Percentiles rank a stretch among this genome's conserved stretches.
Evolutionary conservation across 2,797 vertebrate genomes (phyloP).

Genomic region (Poecilia picta): DNA sequence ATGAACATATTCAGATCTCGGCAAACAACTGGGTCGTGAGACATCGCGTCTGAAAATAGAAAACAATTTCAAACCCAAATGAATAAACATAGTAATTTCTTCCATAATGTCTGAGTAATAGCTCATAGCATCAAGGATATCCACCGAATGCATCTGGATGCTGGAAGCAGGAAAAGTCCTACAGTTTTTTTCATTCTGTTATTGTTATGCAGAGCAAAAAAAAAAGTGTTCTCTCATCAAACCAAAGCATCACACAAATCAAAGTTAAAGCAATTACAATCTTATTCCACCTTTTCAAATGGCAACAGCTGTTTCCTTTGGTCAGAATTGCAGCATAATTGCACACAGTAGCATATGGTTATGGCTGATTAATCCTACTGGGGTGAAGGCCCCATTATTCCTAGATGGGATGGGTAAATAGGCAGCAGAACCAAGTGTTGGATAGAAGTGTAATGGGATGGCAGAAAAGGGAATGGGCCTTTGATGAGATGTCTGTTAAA

Average conservation of each 20-base stretch:
- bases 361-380: slow-evolving; percentile 82
- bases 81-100: slow-evolving; percentile 58
- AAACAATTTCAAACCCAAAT: slow-evolving; percentile 55
- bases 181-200: slow-evolving; percentile 55
- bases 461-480: slow-evolving; percentile 57
- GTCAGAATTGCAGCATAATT: slow-evolving; percentile 80
- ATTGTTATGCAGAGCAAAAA: slow-evolving; percentile 74
- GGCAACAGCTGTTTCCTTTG: slow-evolving; percentile 82
- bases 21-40: slow-evolving; percentile 36
- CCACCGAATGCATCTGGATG: slow-evolving; percentile 49
- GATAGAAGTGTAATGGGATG: slow-evolving; percentile 67
- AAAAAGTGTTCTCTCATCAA: slow-evolving; percentile 67
- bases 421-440: slow-evolving; percentile 57
- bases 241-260: slow-evolving; percentile 80
- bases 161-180: slow-evolving; percentile 38
- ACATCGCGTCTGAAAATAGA: slow-evolving; percentile 47
- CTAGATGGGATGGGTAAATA: slow-evolving; percentile 69
- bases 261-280: slow-evolving; percentile 83
- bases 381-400: slow-evolving; percentile 73
- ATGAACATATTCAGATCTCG: slow-evolving; percentile 47
- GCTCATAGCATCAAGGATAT: slow-evolving; percentile 60
- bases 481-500: slow-evolving; percentile 73
- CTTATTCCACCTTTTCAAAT: slow-evolving; percentile 77
- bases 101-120: slow-evolving; percentile 54
- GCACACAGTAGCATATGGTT: slow-evolving; percentile 82